Evolutionary conservation across 2,113 vertebrate species (phyloP).

Genomic region (Thamnophis sirtalis): DNA sequence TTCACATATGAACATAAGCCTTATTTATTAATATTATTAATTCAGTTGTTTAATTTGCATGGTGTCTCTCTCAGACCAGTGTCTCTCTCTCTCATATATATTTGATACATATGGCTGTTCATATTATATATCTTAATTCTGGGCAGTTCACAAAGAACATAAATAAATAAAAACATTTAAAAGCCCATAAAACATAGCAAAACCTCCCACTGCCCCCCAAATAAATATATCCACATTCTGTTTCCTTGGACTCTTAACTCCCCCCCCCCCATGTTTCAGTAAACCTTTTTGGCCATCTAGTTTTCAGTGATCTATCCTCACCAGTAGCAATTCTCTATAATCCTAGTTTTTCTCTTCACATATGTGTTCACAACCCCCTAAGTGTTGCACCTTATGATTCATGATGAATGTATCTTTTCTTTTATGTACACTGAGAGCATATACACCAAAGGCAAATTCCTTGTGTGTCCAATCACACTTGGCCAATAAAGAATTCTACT

Average conservation of each 20-base stretch:
- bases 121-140: neutral
- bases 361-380: neutral
- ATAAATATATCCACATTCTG: neutral
- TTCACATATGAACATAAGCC: neutral
- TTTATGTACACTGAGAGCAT: too few relatives aligned
- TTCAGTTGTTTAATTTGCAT: neutral
- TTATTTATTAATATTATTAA: neutral
- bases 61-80: neutral
- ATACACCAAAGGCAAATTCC: too few relatives aligned
- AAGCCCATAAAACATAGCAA: neutral
- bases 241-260: neutral
- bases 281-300: neutral
- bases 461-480: too few relatives aligned
- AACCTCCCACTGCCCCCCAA: neutral
- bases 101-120: neutral
- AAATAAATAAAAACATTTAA: neutral
- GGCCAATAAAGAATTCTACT: too few relatives aligned
- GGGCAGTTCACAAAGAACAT: neutral
- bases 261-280: neutral
- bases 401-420: too few relatives aligned
- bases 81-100: neutral
- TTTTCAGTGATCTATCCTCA: neutral
- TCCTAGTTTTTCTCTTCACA: neutral
- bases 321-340: neutral
- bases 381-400: too few relatives aligned